A percentile compares a stretch with the other conserved stretches of the same genome.
phyloP scores from a whole-genome alignment of 2,113 vertebrate genomes.

The Microcebus tavaratra region DNA sequence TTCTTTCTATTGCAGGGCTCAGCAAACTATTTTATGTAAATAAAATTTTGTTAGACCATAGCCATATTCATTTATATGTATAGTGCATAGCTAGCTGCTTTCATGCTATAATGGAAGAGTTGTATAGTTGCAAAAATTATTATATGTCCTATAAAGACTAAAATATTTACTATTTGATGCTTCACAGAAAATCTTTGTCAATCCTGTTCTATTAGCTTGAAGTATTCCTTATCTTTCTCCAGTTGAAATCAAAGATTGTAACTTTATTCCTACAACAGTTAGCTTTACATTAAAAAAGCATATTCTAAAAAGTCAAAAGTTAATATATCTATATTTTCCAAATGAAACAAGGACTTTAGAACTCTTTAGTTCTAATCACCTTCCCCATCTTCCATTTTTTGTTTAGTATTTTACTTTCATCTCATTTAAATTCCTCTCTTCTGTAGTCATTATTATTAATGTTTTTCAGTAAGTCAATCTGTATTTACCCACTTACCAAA shows the following conservation, averaged over 20 bases:
- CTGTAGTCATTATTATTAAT: not conserved
- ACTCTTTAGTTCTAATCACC: not conserved
- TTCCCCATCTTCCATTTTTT: not conserved
- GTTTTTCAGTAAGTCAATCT: not conserved
- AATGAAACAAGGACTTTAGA: not conserved
- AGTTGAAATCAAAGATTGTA: not conserved
- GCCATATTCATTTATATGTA: not conserved
- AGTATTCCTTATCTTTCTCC: not conserved
- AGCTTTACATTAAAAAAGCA: not conserved
- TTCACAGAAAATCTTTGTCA: not conserved
- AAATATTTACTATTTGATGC: not conserved
- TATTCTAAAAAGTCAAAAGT: not conserved
- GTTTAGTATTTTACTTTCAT: not conserved
- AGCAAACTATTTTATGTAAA: not conserved
- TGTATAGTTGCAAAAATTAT: not conserved
- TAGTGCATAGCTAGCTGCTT: not conserved
- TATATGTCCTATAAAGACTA: not conserved
- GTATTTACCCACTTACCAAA: not conserved
- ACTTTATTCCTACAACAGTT: not conserved
- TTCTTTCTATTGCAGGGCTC: not conserved
- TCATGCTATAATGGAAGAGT: not conserved
- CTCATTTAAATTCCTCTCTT: not conserved
- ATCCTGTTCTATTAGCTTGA: not conserved
- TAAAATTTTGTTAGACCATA: not conserved
- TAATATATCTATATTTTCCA: not conserved